Percentiles rank a stretch among this genome's conserved stretches.
Evolutionary conservation across 2,797 vertebrate species (phyloP).

Genomic region (Lutjanus campechanus): DNA sequence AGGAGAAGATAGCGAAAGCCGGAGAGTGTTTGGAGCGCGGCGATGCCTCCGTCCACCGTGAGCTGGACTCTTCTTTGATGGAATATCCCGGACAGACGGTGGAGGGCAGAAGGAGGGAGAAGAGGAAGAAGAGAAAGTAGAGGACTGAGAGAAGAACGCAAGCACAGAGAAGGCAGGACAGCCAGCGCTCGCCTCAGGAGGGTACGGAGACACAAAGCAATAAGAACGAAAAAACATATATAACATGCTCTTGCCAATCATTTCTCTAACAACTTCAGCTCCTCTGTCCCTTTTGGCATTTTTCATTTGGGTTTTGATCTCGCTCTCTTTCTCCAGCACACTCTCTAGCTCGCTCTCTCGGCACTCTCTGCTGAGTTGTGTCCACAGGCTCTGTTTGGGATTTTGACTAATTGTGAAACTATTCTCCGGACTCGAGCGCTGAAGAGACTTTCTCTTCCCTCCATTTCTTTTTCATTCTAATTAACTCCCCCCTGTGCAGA

Average conservation of each 20-base stretch:
- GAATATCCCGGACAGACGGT: slow-evolving; percentile 69
- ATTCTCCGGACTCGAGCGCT: slow-evolving; percentile 68
- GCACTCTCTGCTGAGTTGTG: slow-evolving; percentile 49
- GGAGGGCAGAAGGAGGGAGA: slow-evolving; percentile 34
- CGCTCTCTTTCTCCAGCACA: slow-evolving; percentile 17
- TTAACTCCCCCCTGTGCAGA: slow-evolving; percentile 82
- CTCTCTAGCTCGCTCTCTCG: slow-evolving; percentile 13
- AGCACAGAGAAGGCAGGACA: slow-evolving; percentile 52
- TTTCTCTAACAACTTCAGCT: slow-evolving; percentile 55
- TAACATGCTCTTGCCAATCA: slow-evolving; percentile 42
- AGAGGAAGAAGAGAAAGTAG: slow-evolving; percentile 44
- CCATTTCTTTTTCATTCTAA: slow-evolving; percentile 82
- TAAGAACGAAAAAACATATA: slow-evolving; percentile 31
- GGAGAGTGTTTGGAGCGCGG: slow-evolving; percentile 39
- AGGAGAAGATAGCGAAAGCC: slow-evolving; percentile 42
- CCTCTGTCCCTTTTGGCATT: slow-evolving; percentile 59
- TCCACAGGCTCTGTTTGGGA: slow-evolving; percentile 74
- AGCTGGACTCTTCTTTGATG: slow-evolving; percentile 66
- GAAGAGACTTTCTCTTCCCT: slow-evolving; percentile 65
- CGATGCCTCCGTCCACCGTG: slow-evolving; percentile 37
- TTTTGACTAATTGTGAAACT: slow-evolving; percentile 79
- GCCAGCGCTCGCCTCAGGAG: slow-evolving; percentile 50
- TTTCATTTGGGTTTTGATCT: slow-evolving; percentile 57
- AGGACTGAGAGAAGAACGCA: slow-evolving; percentile 44
- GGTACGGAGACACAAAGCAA: slow-evolving; percentile 64